Conservation (phyloP, 2,113 vertebrate genomes). For the Gila orcuttii region DNA sequence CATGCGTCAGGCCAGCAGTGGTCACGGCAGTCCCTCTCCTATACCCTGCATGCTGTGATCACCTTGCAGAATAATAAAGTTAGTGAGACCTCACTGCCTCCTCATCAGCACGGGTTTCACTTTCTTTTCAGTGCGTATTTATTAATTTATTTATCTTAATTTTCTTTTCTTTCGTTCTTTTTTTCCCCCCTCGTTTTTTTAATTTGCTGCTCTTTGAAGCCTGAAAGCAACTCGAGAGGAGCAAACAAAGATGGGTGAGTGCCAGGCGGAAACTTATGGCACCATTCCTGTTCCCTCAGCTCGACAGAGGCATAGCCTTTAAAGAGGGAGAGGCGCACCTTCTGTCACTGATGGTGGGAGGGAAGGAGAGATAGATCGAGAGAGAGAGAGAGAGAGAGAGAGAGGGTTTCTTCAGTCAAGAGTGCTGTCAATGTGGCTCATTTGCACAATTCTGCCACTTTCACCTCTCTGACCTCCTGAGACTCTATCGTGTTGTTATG, state of each 20-base stretch:
- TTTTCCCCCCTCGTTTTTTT: constrained; percentile 53
- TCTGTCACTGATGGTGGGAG: constrained; percentile 73
- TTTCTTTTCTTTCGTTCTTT: constrained; percentile 10
- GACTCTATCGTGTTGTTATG: constrained; percentile 51
- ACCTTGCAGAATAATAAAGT: constrained; percentile 80
- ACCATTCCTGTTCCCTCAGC: constrained; percentile 77
- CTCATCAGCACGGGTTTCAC: constrained; percentile 50
- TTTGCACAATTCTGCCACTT: constrained; percentile 60
- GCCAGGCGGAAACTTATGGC: constrained; percentile 81
- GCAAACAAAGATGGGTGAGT: constrained; percentile 79
- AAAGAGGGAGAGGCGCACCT: constrained; percentile 79
- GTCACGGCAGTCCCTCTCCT: background rate
- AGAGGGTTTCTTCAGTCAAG: constrained; percentile 46
- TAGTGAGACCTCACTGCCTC: constrained; percentile 79
- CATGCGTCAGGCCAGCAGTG: constrained; percentile 45
- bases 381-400: background rate
- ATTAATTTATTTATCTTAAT: constrained; percentile 51
- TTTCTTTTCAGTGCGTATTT: constrained; percentile 43
- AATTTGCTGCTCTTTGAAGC: constrained; percentile 77
- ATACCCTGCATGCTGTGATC: constrained; percentile 71
- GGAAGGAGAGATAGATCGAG: constrained; percentile 12
- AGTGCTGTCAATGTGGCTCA: constrained; percentile 58
- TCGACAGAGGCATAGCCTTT: constrained; percentile 78
- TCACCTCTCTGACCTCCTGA: constrained; percentile 59
- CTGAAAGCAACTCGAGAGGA: constrained; percentile 75